A percentile compares a stretch with the other conserved stretches of the same genome.
Conservation (phyloP, 2,888 invertebrate species). For the Lochmaea crataegi region DNA sequence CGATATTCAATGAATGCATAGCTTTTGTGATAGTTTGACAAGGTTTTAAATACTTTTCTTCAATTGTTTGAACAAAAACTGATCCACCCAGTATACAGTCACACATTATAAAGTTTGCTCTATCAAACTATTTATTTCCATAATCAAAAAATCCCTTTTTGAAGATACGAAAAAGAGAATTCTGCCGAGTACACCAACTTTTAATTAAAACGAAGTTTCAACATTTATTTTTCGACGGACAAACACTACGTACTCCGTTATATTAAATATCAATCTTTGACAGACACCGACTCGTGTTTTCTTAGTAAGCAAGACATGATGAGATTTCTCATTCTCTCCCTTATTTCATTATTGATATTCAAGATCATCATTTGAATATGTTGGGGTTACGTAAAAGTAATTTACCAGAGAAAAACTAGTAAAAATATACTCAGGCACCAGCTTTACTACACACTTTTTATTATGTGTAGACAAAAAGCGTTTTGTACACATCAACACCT, state of each 20-base stretch:
- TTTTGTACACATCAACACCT: too few species aligned
- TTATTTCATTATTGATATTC: constrained; percentile 8
- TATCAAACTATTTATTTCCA: too few species aligned
- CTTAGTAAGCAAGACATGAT: constrained; percentile 11
- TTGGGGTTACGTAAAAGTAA: neutral
- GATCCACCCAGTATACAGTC: too few species aligned
- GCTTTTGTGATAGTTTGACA: too few species aligned
- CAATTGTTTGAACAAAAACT: too few species aligned
- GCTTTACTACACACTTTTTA: too few species aligned
- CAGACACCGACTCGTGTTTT: constrained; percentile 24
- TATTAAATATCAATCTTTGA: constrained; percentile 30
- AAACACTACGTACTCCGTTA: constrained; percentile 20
- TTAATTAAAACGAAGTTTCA: constrained; percentile 22
- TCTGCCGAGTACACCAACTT: neutral
- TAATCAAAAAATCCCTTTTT: too few species aligned
- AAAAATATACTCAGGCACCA: neutral
- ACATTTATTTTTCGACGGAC: constrained; percentile 20
- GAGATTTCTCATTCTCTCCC: neutral
- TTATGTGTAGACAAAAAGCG: too few species aligned
- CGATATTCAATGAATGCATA: too few species aligned
- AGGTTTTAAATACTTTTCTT: too few species aligned
- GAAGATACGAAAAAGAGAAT: neutral
- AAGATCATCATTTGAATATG: constrained; percentile 8
- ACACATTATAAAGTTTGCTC: too few species aligned
- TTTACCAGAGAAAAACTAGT: neutral